A percentile compares a stretch with the other conserved stretches of the same genome.
phyloP scores from a whole-genome alignment of 1,140 invertebrate species.

The Orussus abietinus region DNA sequence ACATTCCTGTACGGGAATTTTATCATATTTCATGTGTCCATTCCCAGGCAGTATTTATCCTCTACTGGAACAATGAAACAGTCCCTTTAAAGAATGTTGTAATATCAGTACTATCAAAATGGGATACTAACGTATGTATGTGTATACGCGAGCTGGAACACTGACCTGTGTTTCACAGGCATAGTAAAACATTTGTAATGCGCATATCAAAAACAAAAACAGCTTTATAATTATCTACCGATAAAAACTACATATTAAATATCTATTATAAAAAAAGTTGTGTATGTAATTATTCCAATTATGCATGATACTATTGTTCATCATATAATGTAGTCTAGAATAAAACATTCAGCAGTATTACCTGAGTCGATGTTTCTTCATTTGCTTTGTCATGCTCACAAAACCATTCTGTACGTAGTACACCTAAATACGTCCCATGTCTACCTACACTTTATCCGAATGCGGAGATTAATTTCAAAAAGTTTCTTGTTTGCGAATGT shows the following conservation, averaged over 20 bases:
- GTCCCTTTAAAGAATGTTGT: too few species aligned
- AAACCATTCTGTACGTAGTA: constrained; percentile 9
- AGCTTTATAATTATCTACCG: constrained; percentile 23
- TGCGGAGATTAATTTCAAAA: constrained; percentile 15
- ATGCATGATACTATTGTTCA: neutral
- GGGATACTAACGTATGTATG: constrained; percentile 21
- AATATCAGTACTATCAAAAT: too few species aligned
- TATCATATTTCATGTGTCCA: too few species aligned
- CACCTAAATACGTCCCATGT: neutral
- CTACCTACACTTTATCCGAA: constrained; percentile 3
- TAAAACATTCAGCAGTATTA: constrained; percentile 14
- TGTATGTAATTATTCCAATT: neutral
- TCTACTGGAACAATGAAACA: too few species aligned
- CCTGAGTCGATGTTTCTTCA: constrained; percentile 17
- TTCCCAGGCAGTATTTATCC: too few species aligned
- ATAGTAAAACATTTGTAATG: constrained; percentile 24
- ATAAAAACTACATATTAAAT: constrained; percentile 30
- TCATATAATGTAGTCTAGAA: neutral
- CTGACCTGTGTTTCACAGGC: constrained; percentile 18
- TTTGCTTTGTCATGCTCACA: constrained; percentile 12
- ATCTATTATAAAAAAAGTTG: constrained; percentile 25
- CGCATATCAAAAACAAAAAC: constrained; percentile 27
- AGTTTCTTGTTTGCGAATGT: constrained; percentile 15
- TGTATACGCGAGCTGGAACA: constrained; percentile 20
- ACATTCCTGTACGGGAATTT: too few species aligned